Conservation (phyloP, 2,113 vertebrate genomes). For the Poeciliopsis occidentalis region DNA sequence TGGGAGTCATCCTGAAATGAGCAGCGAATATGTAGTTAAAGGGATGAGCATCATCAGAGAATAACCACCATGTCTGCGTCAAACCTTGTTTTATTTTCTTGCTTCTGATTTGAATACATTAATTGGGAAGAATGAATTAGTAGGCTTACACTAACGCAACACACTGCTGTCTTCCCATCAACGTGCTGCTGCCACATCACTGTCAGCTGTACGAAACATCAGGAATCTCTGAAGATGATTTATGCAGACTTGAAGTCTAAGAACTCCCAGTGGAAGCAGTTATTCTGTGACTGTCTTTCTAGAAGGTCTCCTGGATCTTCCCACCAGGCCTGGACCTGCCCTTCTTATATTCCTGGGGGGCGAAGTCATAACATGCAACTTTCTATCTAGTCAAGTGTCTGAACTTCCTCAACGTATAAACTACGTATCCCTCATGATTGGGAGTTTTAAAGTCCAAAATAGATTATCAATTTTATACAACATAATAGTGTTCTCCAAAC, state of each 20-base stretch:
- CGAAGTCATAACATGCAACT: background rate
- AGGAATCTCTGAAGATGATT: slow-evolving; percentile 19
- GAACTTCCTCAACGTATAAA: background rate
- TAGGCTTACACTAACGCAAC: slow-evolving; percentile 13
- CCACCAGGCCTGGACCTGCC: background rate
- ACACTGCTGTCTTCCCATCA: slow-evolving; percentile 28
- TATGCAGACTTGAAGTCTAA: slow-evolving; percentile 20
- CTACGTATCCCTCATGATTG: background rate
- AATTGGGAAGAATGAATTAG: slow-evolving; percentile 38
- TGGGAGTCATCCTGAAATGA: slow-evolving; percentile 43
- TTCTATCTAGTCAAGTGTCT: background rate
- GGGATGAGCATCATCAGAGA: slow-evolving; percentile 53
- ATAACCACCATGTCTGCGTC: slow-evolving; percentile 46
- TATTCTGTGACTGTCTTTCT: slow-evolving; percentile 17
- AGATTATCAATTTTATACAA: background rate
- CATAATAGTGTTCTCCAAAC: background rate
- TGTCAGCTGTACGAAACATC: slow-evolving; percentile 46
- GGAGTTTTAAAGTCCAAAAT: background rate
- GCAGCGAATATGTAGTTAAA: slow-evolving; percentile 50
- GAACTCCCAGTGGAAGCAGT: slow-evolving; percentile 20
- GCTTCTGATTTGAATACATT: slow-evolving; percentile 42
- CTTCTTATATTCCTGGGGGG: background rate
- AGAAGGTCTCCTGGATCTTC: slow-evolving; percentile 2
- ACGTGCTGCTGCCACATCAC: background rate
- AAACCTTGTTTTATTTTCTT: slow-evolving; percentile 14